A percentile compares a stretch with the other conserved stretches of the same genome.
These are phyloP conservation scores for Micropoecilia bifurca DNA, from an alignment of 2,797 vertebrate genomes.

Conservation along the genomic window DNA sequence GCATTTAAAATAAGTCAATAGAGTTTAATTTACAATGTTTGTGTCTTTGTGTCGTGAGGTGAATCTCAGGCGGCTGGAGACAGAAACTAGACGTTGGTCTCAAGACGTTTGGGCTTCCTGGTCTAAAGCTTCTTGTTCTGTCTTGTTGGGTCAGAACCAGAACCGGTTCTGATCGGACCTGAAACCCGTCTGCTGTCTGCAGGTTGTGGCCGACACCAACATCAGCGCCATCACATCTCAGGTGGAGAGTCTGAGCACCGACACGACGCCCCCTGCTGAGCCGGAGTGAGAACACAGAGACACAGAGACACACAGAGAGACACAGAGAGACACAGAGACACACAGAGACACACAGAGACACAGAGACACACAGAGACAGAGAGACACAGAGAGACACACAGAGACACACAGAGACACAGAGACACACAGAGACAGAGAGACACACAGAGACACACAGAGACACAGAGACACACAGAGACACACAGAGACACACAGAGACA, in stretches of 20 bases:
- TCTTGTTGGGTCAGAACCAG: no score
- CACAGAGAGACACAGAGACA: conserved; percentile 2
- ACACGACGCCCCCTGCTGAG: conserved; percentile 75
- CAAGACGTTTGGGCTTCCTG: no score
- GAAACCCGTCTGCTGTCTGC: conserved; percentile 5
- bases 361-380: conserved; percentile 9
- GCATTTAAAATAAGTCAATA: no score
- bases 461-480: not conserved
- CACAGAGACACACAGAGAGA: no score
- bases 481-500: no score
- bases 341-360: conserved; percentile 25
- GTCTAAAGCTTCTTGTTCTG: no score
- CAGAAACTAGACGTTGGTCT: no score
- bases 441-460: not conserved
- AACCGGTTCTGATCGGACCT: not conserved
- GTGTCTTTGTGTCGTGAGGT: no score
- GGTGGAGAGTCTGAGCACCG: conserved; percentile 88
- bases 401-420: conserved; percentile 23
- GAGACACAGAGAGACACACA: no score
- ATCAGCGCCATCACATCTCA: conserved; percentile 92
- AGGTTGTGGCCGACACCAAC: conserved; percentile 95
- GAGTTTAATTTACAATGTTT: no score
- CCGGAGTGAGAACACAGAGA: conserved; percentile 82
- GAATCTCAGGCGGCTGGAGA: no score
- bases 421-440: conserved; percentile 4